Evolutionary conservation across 2,797 vertebrate species (phyloP), one percentile per base, ranked within the genome.

Genomic region (Centroberyx gerrardi): DNA sequence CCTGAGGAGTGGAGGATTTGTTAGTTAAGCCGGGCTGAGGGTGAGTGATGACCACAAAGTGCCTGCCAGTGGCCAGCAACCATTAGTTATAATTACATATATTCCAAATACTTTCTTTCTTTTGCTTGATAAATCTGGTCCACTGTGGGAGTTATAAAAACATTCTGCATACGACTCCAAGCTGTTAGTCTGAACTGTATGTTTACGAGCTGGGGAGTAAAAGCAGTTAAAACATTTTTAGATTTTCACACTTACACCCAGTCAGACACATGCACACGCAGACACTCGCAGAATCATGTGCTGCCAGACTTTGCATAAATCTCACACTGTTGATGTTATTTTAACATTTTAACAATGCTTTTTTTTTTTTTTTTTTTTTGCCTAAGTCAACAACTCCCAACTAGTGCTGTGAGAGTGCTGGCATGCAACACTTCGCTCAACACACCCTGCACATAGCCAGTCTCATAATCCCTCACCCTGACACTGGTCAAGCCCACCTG

Each of bases 151-250:
- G 27, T 68, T 74, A 60, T 72, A 73, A 73, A 87, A 86, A 78
- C 61, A 87, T 48, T 81, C 64, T 68, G 48, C 27, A 5, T 56
- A 60, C 27, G 60, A 71, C 67, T 80, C 53, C 31, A 66, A 87
- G 82, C 73, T 80, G 72, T 73, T 74, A 14, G 63, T 38, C 71
- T 74, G 48, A 80, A 56, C 29, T 78, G 14, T 63, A 36, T 74
- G 69, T 77, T 87, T 80, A 75, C 76, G 62, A 87, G 77, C 78
- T 74, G 75, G 74, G 68, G 29, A 68, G 59, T 8, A 22, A 44
- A n/a, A 62, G 63, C 76, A 78, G n/a, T 79, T 67, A 42, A 74
- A 83, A 74, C 52, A 40, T 52, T 66, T 87, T 84, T 54, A 66
- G 73, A 42, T 66, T 84, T 82, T 85, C 82, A 73, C 80, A 78